These are phyloP conservation scores for Diorhabda carinulata DNA, from an alignment of 1,140 invertebrate genomes.

Conservation along the genomic window DNA sequence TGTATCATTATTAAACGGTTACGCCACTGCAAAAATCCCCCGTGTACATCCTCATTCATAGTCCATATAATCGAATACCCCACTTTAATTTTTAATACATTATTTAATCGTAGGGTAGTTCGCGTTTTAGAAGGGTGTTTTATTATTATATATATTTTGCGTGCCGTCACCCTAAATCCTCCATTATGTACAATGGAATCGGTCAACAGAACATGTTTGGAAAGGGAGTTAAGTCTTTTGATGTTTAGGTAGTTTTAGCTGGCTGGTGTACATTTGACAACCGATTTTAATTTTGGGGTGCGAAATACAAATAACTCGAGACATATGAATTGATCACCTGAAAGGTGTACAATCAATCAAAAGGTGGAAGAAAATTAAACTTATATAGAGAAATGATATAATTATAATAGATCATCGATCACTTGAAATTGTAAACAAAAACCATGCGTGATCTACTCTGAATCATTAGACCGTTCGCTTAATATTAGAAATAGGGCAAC, in stretches of 20 bases:
- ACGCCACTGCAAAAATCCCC: background rate
- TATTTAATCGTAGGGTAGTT: constrained; percentile 2
- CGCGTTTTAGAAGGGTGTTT: background rate
- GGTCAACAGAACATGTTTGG: background rate
- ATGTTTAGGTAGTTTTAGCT: background rate
- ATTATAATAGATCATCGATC: too few relatives aligned
- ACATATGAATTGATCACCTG: too few relatives aligned
- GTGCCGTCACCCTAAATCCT: background rate
- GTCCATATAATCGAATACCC: background rate
- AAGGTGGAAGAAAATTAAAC: too few relatives aligned
- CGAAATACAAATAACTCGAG: constrained; percentile 1
- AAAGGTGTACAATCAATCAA: too few relatives aligned
- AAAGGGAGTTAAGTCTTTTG: background rate
- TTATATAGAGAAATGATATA: too few relatives aligned
- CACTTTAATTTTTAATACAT: constrained; percentile 1
- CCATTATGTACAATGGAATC: background rate
- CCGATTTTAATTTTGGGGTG: background rate
- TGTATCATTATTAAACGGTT: too few relatives aligned
- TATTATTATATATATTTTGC: constrained; percentile 3
- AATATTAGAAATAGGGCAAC: too few relatives aligned
- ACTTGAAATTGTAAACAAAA: too few relatives aligned
- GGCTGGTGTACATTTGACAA: background rate
- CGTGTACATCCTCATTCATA: background rate
- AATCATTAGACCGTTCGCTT: too few relatives aligned
- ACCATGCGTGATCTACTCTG: too few relatives aligned